phyloP scores from a whole-genome alignment of 1,140 invertebrate genomes.

The Tetraneura akinire region DNA sequence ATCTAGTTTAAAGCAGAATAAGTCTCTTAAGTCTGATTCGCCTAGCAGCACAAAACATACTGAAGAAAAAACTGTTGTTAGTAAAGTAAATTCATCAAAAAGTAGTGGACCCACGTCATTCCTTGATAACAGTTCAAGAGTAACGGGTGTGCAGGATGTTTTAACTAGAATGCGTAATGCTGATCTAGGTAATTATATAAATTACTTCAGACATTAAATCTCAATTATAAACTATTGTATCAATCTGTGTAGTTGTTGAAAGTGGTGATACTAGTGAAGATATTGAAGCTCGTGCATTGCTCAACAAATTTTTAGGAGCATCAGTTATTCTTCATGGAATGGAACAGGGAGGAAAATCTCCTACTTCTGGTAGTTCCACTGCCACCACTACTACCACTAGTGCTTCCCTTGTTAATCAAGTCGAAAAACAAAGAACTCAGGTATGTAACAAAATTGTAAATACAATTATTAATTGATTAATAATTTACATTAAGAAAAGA shows the following conservation, averaged over 20 bases:
- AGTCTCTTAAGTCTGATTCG: conserved; percentile 21
- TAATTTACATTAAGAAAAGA: no score
- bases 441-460: not conserved
- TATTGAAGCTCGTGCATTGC: conserved; percentile 69
- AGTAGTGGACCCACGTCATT: conserved; percentile 59
- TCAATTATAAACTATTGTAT: conserved; percentile 10
- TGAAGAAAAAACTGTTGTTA: conserved; percentile 26
- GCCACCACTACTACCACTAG: conserved; percentile 45
- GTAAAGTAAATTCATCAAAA: not conserved
- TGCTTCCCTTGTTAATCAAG: conserved; percentile 56
- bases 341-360: conserved; percentile 59
- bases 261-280: conserved; percentile 68
- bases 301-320: conserved; percentile 79
- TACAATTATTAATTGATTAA: no score
- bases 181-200: conserved; percentile 63
- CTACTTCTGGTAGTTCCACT: conserved; percentile 22
- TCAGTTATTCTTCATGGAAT: conserved; percentile 74
- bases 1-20: conserved; percentile 54
- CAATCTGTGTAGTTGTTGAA: conserved; percentile 61
- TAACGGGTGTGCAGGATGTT: conserved; percentile 72
- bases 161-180: conserved; percentile 73
- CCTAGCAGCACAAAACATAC: not conserved
- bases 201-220: not conserved
- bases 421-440: conserved; percentile 56
- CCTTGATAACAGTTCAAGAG: conserved; percentile 69